Evolutionary conservation across 2,797 vertebrate species (phyloP).

Genomic region (Macropus fuliginosus): DNA sequence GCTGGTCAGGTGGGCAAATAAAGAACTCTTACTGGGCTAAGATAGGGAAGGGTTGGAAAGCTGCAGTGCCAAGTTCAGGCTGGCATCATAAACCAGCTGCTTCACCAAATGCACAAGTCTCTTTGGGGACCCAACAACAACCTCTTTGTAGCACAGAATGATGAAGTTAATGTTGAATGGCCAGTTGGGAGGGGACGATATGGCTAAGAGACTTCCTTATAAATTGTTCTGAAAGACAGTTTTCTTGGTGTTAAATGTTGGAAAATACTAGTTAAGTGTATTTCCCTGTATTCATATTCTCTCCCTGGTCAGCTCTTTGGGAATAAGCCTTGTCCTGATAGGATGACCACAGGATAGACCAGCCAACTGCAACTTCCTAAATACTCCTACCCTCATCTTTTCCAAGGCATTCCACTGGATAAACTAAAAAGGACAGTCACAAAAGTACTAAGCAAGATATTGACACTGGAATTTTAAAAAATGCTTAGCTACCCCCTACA

Average conservation of each 20-base stretch:
- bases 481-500: background rate
- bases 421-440: background rate
- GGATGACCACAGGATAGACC: background rate
- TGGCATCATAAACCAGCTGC: slow-evolving; percentile 58
- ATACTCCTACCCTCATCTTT: background rate
- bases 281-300: background rate
- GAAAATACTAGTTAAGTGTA: slow-evolving; percentile 3
- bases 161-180: slow-evolving; percentile 5
- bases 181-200: background rate
- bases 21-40: slow-evolving; percentile 7
- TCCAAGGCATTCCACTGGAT: background rate
- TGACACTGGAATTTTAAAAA: background rate
- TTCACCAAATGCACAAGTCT: slow-evolving; percentile 52
- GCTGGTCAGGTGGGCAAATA: slow-evolving; percentile 77
- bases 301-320: background rate
- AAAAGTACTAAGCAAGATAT: background rate
- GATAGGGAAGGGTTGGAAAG: slow-evolving; percentile 39
- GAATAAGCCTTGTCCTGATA: background rate
- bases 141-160: slow-evolving; percentile 63
- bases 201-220: slow-evolving; percentile 15
- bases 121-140: slow-evolving; percentile 63
- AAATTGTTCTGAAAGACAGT: slow-evolving; percentile 8
- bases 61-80: slow-evolving; percentile 57
- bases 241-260: slow-evolving; percentile 12
- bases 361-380: background rate